Evolutionary conservation across 2,113 vertebrate genomes (phyloP).

Genomic region (Bombycilla garrulus): DNA sequence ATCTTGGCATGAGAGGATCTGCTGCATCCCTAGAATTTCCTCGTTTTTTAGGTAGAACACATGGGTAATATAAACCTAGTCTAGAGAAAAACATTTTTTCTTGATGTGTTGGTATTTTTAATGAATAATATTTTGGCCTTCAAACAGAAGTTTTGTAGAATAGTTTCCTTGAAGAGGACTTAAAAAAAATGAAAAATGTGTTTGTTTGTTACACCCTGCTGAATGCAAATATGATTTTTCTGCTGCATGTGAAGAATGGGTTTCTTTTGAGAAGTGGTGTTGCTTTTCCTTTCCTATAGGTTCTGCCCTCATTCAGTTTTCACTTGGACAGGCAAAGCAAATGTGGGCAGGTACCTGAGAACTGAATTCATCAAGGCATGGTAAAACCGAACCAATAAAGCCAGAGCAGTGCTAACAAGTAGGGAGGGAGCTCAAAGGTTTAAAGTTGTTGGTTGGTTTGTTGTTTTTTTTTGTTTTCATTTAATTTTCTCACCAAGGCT

Average conservation of each 20-base stretch:
- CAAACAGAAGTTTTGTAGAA: background rate
- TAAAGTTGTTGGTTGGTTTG: background rate
- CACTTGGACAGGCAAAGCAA: background rate
- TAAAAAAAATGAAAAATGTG: background rate
- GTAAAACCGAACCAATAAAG: background rate
- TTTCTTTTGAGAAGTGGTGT: background rate
- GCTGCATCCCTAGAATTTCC: background rate
- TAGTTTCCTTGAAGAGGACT: background rate
- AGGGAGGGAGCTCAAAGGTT: background rate
- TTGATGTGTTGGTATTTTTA: background rate
- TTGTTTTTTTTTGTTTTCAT: background rate
- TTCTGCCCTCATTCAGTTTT: background rate
- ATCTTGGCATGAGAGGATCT: background rate
- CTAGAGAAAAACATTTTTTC: background rate
- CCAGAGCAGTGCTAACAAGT: background rate
- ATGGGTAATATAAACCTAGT: background rate
- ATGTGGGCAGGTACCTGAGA: background rate
- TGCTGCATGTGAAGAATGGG: background rate
- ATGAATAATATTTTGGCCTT: background rate
- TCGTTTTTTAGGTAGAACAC: background rate
- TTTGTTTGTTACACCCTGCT: background rate
- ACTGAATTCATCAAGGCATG: background rate
- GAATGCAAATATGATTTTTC: background rate
- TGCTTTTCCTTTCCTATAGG: background rate
- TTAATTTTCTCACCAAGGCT: background rate